phyloP scores from a whole-genome alignment of 1,140 invertebrate genomes.

The Cyclargus thomasi region DNA sequence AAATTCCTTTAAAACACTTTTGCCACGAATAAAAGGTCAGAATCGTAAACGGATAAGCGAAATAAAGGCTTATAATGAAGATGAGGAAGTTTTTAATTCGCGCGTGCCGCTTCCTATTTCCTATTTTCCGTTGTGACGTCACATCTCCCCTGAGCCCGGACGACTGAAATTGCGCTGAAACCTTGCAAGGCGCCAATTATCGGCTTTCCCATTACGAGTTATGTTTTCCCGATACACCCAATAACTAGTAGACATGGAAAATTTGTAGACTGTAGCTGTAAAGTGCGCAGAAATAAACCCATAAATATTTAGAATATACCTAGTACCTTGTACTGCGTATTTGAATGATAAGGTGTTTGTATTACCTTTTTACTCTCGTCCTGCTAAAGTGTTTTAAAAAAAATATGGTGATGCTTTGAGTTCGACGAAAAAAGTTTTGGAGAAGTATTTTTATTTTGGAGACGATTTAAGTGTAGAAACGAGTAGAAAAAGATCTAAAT shows the following conservation, averaged over 20 bases:
- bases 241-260: not conserved
- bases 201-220: not conserved
- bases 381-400: too few species aligned
- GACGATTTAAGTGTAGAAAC: too few species aligned
- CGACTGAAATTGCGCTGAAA: not conserved
- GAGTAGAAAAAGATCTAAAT: too few species aligned
- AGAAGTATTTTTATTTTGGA: too few species aligned
- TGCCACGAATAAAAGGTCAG: not conserved
- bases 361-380: too few species aligned
- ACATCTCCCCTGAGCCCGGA: not conserved
- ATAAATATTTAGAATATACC: too few species aligned
- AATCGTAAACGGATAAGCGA: not conserved
- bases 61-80: not conserved
- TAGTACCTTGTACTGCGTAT: too few species aligned
- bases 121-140: not conserved
- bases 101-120: not conserved
- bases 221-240: not conserved
- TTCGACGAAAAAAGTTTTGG: too few species aligned
- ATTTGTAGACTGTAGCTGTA: not conserved
- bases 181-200: not conserved
- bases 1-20: too few species aligned
- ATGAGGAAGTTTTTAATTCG: not conserved
- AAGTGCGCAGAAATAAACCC: too few species aligned
- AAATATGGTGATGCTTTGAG: too few species aligned
- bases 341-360: too few species aligned